These are phyloP conservation scores for Yponomeuta sedellus DNA, from an alignment of 2,888 invertebrate genomes.

Conservation along the genomic window DNA sequence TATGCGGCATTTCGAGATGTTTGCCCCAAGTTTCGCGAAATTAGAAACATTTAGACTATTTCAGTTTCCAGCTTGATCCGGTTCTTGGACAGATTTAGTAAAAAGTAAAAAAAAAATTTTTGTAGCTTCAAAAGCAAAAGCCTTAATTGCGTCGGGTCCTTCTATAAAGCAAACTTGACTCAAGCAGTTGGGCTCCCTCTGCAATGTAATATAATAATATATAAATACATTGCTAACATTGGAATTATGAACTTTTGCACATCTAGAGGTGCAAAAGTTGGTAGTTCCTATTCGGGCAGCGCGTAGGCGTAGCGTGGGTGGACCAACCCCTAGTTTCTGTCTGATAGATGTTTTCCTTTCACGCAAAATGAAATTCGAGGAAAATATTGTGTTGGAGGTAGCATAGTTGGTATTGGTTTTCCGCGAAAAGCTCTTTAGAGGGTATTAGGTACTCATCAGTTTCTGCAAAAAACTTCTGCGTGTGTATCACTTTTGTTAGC, in stretches of 20 bases:
- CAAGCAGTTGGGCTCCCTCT: too few relatives aligned
- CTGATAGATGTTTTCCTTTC: background rate
- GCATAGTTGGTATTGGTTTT: background rate
- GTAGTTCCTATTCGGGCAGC: slow-evolving; percentile 15
- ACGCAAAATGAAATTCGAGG: background rate
- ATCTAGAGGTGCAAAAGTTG: slow-evolving; percentile 2
- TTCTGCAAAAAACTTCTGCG: too few relatives aligned
- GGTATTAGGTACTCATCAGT: too few relatives aligned
- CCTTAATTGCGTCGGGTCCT: too few relatives aligned
- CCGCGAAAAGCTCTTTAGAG: background rate
- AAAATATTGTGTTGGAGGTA: background rate
- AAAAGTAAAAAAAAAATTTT: too few relatives aligned
- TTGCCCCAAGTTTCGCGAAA: slow-evolving; percentile 32
- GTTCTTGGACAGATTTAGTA: background rate
- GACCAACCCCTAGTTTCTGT: background rate
- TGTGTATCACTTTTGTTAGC: too few relatives aligned
- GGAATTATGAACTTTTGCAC: background rate
- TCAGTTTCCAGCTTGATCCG: background rate
- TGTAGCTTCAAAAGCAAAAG: too few relatives aligned
- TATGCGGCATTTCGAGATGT: slow-evolving; percentile 46
- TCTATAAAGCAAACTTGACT: too few relatives aligned
- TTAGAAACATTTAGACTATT: background rate
- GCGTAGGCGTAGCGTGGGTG: slow-evolving; percentile 32
- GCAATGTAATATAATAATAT: too few relatives aligned
- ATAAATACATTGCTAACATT: too few relatives aligned